phyloP scores from a whole-genome alignment of 2,888 invertebrate genomes.

The Ommatoiulus sabulosus region DNA sequence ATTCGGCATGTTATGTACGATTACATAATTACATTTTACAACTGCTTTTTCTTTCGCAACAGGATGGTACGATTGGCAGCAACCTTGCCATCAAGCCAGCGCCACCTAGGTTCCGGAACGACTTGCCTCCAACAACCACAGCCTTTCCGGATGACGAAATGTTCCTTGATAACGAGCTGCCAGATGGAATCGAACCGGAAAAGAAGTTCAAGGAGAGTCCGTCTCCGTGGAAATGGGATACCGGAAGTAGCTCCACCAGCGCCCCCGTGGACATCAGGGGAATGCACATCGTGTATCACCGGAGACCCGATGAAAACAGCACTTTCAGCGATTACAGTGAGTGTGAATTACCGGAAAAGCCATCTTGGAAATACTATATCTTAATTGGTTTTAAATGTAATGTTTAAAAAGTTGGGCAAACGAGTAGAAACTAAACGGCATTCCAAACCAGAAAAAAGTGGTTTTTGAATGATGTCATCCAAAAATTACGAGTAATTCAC shows the following conservation, averaged over 20 bases:
- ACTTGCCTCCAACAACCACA: slow-evolving; percentile 57
- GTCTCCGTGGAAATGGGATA: slow-evolving; percentile 9
- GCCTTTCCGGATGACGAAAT: slow-evolving; percentile 76
- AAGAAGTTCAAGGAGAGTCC: background rate
- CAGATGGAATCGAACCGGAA: slow-evolving; percentile 62
- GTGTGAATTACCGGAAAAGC: slow-evolving; percentile 62
- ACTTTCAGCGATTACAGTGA: slow-evolving; percentile 86
- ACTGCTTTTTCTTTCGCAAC: too few relatives aligned
- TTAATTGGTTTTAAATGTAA: too few relatives aligned
- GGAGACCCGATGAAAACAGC: slow-evolving; percentile 71
- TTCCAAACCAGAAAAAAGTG: too few relatives aligned
- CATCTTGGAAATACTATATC: too few relatives aligned
- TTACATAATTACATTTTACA: background rate
- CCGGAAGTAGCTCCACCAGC: slow-evolving; percentile 22
- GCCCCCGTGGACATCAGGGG: slow-evolving; percentile 64
- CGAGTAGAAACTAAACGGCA: background rate
- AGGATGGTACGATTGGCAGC: slow-evolving; percentile 94
- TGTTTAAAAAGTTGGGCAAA: background rate
- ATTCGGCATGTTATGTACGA: background rate
- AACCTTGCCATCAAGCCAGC: slow-evolving; percentile 89
- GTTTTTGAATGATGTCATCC: too few relatives aligned
- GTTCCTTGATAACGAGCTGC: slow-evolving; percentile 77
- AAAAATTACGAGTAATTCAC: background rate
- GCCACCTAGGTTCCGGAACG: slow-evolving; percentile 69
- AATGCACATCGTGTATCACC: slow-evolving; percentile 83